phyloP scores from a whole-genome alignment of 2,888 invertebrate genomes.

The Diaprepes abbreviatus region DNA sequence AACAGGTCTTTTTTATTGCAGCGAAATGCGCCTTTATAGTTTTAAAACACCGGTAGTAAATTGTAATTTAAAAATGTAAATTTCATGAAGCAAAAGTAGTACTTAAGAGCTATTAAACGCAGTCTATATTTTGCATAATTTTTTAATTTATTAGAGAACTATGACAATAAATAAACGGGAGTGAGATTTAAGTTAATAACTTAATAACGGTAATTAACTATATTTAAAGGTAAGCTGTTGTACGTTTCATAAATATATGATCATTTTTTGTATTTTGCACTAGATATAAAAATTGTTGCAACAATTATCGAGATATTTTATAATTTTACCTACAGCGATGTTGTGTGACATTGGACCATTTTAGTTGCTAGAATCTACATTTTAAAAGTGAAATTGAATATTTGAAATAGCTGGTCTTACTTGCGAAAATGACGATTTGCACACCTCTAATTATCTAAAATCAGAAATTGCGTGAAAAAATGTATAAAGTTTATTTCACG shows the following conservation, averaged over 20 bases:
- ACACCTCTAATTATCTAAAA: no score
- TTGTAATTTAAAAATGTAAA: slow-evolving; percentile 45
- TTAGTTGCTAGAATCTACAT: slow-evolving; percentile 8
- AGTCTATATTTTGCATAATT: slow-evolving; percentile 44
- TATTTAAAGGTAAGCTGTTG: slow-evolving; percentile 32
- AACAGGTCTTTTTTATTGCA: no score
- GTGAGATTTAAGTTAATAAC: slow-evolving; percentile 39
- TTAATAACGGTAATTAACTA: slow-evolving; percentile 40
- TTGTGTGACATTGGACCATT: slow-evolving; percentile 5
- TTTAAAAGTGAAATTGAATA: no score
- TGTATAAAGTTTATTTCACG: no score
- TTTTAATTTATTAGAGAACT: slow-evolving; percentile 41
- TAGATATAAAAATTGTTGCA: slow-evolving; percentile 33
- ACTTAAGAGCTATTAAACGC: slow-evolving; percentile 40
- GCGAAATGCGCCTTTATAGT: no score
- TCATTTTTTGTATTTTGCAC: slow-evolving; percentile 30
- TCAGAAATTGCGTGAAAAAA: no score
- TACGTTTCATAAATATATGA: slow-evolving; percentile 14
- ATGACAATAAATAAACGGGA: slow-evolving; percentile 32
- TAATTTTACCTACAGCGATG: slow-evolving; percentile 28
- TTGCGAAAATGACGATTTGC: no score
- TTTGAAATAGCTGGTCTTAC: no score
- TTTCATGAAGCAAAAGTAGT: slow-evolving; percentile 41
- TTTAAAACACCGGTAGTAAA: not conserved
- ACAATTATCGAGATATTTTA: slow-evolving; percentile 23